Evolutionary conservation across 2,113 vertebrate species (phyloP).

Genomic region (Rhinoderma darwinii): DNA sequence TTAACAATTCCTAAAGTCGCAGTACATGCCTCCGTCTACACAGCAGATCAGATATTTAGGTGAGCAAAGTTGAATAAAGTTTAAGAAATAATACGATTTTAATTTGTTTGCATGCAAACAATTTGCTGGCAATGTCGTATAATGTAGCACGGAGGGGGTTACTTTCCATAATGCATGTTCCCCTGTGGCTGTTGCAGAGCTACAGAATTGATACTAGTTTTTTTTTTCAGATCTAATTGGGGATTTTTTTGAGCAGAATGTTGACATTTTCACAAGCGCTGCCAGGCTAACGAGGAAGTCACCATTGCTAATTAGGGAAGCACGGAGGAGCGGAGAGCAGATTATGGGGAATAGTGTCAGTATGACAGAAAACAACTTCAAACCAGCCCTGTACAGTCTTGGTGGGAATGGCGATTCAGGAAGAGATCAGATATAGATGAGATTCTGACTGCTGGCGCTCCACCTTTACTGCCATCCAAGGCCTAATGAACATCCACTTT

Average conservation of each 20-base stretch:
- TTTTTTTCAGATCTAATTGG: slow-evolving; percentile 49
- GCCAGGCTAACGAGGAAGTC: slow-evolving; percentile 59
- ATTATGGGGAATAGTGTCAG: slow-evolving; percentile 42
- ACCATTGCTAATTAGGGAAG: slow-evolving; percentile 55
- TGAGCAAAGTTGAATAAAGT: not conserved
- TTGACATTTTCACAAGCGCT: slow-evolving; percentile 58
- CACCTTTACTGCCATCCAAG: not conserved
- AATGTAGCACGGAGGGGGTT: slow-evolving; percentile 9
- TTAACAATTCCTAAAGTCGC: not conserved
- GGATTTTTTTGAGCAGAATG: slow-evolving; percentile 55
- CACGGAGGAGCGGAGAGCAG: slow-evolving; percentile 38
- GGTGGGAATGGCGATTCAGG: not conserved
- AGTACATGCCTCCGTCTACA: not conserved
- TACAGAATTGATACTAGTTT: slow-evolving; percentile 40
- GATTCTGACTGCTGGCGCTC: not conserved
- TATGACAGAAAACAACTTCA: slow-evolving; percentile 44
- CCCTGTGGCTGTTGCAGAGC: slow-evolving; percentile 37
- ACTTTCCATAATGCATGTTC: slow-evolving; percentile 16
- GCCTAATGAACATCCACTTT: not conserved
- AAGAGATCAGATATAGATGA: not conserved
- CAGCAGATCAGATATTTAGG: not conserved
- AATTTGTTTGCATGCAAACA: not conserved
- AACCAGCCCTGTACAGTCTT: not conserved
- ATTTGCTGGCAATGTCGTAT: not conserved
- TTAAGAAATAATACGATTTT: not conserved